Conservation (phyloP, 2,797 vertebrate species). For the Pteronotus mesoamericanus region DNA sequence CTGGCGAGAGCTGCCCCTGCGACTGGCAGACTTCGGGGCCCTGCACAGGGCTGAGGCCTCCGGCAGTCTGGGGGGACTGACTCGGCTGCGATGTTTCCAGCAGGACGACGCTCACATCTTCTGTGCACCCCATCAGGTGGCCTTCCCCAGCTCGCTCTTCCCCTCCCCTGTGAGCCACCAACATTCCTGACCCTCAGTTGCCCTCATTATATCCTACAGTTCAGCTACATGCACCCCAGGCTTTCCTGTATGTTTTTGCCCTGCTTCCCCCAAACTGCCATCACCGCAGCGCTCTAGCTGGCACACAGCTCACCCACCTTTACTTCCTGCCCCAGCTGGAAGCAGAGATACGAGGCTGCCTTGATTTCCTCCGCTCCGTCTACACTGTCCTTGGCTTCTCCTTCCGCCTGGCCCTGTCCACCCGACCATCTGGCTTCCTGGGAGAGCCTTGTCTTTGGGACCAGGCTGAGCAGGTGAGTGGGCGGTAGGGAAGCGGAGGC, state of each 20-base stretch:
- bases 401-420: slow-evolving; percentile 91
- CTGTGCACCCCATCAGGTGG: slow-evolving; percentile 91
- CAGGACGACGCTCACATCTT: slow-evolving; percentile 97
- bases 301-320: neutral
- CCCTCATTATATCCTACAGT: neutral
- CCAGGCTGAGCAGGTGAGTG: slow-evolving; percentile 89
- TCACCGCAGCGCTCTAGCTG: neutral
- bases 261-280: neutral
- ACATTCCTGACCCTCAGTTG: neutral
- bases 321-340: slow-evolving; percentile 84
- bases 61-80: slow-evolving; percentile 89
- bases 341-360: slow-evolving; percentile 88
- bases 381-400: slow-evolving; percentile 92
- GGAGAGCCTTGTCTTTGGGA: slow-evolving; percentile 92
- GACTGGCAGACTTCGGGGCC: slow-evolving; percentile 94
- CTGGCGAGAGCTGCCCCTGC: slow-evolving; percentile 93
- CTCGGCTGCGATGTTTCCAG: slow-evolving; percentile 91
- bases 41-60: slow-evolving; percentile 94
- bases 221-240: neutral
- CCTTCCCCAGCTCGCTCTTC: neutral
- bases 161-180: neutral
- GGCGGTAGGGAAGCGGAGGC: neutral
- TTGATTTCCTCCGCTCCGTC: slow-evolving; percentile 90
- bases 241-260: neutral
- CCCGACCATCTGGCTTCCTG: slow-evolving; percentile 88